These are phyloP conservation scores for Ciconia maguari DNA, from an alignment of 2,113 vertebrate species.

Conservation along the genomic window DNA sequence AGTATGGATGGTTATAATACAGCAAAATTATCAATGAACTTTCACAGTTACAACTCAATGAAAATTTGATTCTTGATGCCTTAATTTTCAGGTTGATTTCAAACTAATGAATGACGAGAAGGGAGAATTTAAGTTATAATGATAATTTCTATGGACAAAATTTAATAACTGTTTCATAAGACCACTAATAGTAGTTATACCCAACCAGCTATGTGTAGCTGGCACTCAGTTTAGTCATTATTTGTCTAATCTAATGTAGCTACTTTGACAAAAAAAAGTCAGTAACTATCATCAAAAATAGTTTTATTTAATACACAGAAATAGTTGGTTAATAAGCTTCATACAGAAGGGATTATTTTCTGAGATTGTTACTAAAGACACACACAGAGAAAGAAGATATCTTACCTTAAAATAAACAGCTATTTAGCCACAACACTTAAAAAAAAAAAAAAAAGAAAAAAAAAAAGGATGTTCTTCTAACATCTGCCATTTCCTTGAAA, in stretches of 20 bases:
- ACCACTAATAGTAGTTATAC: background rate
- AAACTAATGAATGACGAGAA: background rate
- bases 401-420: background rate
- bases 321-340: background rate
- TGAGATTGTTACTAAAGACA: background rate
- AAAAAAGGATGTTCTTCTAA: background rate
- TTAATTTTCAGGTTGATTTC: background rate
- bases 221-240: background rate
- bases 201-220: background rate
- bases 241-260: background rate
- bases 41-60: background rate
- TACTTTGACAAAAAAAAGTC: background rate
- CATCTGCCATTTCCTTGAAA: background rate
- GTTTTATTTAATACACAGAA: background rate
- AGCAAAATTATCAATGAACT: background rate
- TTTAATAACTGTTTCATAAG: background rate
- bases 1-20: background rate
- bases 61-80: background rate
- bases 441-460: too few species aligned
- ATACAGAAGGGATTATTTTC: background rate
- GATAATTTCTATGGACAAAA: background rate
- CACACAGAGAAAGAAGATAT: background rate
- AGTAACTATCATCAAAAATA: accelerated
- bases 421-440: background rate
- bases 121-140: background rate